Evolutionary conservation across 2,888 invertebrate genomes (phyloP), one percentile per base, ranked within the genome.

Genomic region (Drosophila histrio): DNA sequence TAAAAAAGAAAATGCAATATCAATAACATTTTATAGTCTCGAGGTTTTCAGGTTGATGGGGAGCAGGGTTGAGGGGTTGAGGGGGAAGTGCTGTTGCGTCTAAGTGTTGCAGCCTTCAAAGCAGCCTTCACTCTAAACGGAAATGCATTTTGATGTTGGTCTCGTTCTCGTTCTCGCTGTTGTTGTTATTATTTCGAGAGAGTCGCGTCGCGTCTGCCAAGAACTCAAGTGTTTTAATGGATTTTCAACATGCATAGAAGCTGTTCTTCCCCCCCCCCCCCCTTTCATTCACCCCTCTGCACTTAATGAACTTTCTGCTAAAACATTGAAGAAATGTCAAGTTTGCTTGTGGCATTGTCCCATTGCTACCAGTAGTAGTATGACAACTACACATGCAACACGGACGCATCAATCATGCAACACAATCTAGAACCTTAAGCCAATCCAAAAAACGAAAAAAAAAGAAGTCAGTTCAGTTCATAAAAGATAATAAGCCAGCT

Each of bases 1-100:
- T 39, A 74, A 84, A 81, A 89, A 89, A 74, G 81, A 81, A 89
- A 89, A 84, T 89, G 88, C 79, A 89, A 89, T 90, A 89, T 90
- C 89, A 89, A 90, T 89, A 90, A 89, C 85, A 85, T 79, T 90
- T 89, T 67, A 89, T 64, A 76, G 64, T 43, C 36, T 26, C 47
- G 21, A 47, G 49, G 19, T 26, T 24, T 38, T 47, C 34, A 21
- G 52, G 22, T 32, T 32, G 22, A 28, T 24, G 8, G 9, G 17
- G 7, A 17, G 24, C 6, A 19, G 17, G 5, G 19, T 4, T 15
- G 62, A 4, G 15, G 28, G 11, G 28, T 46, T 21, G 24, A 53
- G 63, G 59, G 54, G 57, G 50, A 74, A 80, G 76, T 82, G 72
- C 83, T 67, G 63, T 68, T 72, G 64, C 38, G 72, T 72, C 74